Evolutionary conservation across 2,113 vertebrate species (phyloP).

Genomic region (Sebastes fasciatus): DNA sequence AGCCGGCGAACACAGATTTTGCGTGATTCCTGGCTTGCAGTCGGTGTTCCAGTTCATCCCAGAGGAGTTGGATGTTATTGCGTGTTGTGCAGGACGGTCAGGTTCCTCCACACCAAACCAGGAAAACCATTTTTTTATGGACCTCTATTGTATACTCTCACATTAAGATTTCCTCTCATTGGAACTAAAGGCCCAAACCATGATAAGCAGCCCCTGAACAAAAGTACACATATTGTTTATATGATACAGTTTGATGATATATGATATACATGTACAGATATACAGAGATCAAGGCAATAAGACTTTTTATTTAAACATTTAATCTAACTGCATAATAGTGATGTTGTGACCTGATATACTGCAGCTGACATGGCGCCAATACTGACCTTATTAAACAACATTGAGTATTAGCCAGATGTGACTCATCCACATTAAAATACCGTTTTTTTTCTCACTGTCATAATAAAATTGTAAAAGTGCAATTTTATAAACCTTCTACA

Average conservation of each 20-base stretch:
- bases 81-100: background rate
- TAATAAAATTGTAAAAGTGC: background rate
- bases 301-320: background rate
- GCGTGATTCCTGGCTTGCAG: background rate
- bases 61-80: background rate
- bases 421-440: background rate
- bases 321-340: background rate
- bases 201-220: background rate
- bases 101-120: background rate
- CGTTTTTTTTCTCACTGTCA: background rate
- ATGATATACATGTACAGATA: background rate
- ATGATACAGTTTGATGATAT: background rate
- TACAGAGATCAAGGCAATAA: background rate
- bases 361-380: background rate
- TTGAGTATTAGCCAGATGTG: conserved; percentile 1
- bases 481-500: background rate
- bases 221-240: background rate
- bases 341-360: background rate
- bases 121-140: background rate
- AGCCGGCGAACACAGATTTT: conserved; percentile 8
- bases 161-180: background rate
- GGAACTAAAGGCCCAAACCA: background rate
- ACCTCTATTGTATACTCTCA: background rate
- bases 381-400: background rate
- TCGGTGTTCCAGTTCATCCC: background rate